These are phyloP conservation scores for Parelbella ahira DNA, from an alignment of 2,888 invertebrate genomes.

Conservation along the genomic window DNA sequence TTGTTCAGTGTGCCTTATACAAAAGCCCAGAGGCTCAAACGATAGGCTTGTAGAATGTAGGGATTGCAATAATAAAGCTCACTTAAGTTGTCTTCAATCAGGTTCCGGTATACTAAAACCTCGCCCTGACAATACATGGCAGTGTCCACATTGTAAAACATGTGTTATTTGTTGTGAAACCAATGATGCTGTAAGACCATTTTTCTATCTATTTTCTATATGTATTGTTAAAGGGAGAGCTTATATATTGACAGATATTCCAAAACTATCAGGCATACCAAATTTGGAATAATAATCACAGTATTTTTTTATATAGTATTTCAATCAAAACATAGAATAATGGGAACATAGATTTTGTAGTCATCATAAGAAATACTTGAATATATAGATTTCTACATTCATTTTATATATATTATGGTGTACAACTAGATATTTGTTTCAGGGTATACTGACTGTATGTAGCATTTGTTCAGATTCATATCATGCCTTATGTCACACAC, in stretches of 20 bases:
- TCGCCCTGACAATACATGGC: slow-evolving; percentile 87
- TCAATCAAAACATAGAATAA: too few species aligned
- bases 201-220: too few species aligned
- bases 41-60: slow-evolving; percentile 85
- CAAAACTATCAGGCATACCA: too few species aligned
- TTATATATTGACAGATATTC: too few species aligned
- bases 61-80: slow-evolving; percentile 87
- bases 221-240: too few species aligned
- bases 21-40: slow-evolving; percentile 78
- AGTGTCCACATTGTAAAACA: slow-evolving; percentile 94
- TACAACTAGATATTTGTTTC: too few species aligned
- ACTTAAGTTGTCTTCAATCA: slow-evolving; percentile 84
- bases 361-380: too few species aligned
- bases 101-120: slow-evolving; percentile 84
- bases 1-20: slow-evolving; percentile 82
- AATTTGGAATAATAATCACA: too few species aligned
- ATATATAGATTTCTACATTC: too few species aligned
- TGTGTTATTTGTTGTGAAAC: slow-evolving; percentile 91
- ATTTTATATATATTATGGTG: too few species aligned
- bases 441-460: slow-evolving; percentile 89
- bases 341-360: too few species aligned
- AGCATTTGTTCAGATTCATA: slow-evolving; percentile 92
- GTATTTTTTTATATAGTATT: too few species aligned
- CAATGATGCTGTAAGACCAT: slow-evolving; percentile 86
- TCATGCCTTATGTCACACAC: slow-evolving; percentile 89